These are phyloP conservation scores for Aethina tumida DNA, from an alignment of 1,140 invertebrate species.

Conservation along the genomic window DNA sequence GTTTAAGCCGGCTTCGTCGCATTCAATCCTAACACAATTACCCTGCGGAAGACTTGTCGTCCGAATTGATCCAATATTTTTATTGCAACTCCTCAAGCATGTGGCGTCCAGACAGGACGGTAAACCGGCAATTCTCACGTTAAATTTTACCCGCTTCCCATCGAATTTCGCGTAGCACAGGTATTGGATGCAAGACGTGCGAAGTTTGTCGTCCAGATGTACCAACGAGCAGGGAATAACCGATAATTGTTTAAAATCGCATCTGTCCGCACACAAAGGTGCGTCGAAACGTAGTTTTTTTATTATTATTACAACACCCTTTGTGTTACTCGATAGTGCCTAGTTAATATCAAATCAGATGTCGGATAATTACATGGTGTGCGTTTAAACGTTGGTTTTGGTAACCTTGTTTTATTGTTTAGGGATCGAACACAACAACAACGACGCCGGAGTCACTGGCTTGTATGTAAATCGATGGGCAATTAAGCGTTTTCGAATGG, in stretches of 20 bases:
- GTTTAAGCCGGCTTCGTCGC: not conserved
- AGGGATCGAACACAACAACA: not conserved
- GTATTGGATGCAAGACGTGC: not conserved
- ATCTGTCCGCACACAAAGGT: slow-evolving; percentile 1
- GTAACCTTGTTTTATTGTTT: slow-evolving; percentile 1
- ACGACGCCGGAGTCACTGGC: not conserved
- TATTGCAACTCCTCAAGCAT: not conserved
- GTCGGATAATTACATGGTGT: slow-evolving; percentile 1
- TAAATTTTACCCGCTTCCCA: slow-evolving; percentile 1
- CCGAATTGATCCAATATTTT: not conserved
- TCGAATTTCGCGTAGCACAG: not conserved
- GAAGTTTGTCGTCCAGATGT: slow-evolving; percentile 1
- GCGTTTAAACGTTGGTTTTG: slow-evolving; percentile 1
- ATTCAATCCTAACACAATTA: not conserved
- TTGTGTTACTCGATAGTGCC: not conserved
- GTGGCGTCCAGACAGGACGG: not conserved
- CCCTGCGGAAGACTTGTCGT: not conserved
- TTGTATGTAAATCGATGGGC: slow-evolving; percentile 2
- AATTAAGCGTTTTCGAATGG: not conserved
- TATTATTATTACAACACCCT: not conserved
- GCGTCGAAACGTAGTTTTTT: not conserved
- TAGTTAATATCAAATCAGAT: not conserved
- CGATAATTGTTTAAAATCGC: slow-evolving; percentile 2
- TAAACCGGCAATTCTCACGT: not conserved
- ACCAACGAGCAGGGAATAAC: slow-evolving; percentile 1